Percentiles rank a stretch among this genome's conserved stretches.
These are phyloP conservation scores for Micromussa lordhowensis DNA, from an alignment of 92 coral and sea anemone species.

Conservation along the genomic window DNA sequence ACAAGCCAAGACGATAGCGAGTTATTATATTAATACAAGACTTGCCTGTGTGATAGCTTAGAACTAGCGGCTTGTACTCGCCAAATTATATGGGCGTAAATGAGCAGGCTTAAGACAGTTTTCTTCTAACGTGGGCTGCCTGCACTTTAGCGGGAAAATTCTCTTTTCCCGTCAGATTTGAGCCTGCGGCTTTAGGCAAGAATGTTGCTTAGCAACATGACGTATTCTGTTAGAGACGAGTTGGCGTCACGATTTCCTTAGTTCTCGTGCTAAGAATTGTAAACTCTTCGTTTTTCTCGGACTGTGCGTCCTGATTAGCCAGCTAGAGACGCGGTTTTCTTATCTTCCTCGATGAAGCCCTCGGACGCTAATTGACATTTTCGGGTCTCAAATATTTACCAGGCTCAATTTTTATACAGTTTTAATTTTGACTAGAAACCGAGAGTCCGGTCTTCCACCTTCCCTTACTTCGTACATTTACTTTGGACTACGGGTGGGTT, in stretches of 20 bases:
- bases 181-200: background rate
- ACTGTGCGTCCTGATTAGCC: background rate
- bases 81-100: too few relatives aligned
- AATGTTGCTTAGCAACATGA: background rate
- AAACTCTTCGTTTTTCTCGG: background rate
- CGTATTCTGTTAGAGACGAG: background rate
- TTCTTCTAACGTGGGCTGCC: background rate
- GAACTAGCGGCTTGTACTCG: background rate
- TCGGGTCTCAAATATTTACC: background rate
- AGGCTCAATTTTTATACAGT: background rate
- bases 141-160: background rate
- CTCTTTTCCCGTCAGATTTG: background rate
- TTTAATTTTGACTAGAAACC: background rate
- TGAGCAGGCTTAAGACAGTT: background rate
- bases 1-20: constrained; percentile 15
- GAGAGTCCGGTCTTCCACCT: background rate
- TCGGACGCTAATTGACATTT: background rate
- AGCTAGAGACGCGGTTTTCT: background rate
- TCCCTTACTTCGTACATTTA: background rate
- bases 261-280: background rate
- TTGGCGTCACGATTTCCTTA: background rate
- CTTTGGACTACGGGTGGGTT: too few relatives aligned
- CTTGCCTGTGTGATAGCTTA: background rate
- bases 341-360: background rate
- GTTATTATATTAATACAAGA: background rate